Evolutionary conservation across 2,888 invertebrate species (phyloP), one percentile per base, ranked within the genome.

Genomic region (Rhamnusium bicolor): DNA sequence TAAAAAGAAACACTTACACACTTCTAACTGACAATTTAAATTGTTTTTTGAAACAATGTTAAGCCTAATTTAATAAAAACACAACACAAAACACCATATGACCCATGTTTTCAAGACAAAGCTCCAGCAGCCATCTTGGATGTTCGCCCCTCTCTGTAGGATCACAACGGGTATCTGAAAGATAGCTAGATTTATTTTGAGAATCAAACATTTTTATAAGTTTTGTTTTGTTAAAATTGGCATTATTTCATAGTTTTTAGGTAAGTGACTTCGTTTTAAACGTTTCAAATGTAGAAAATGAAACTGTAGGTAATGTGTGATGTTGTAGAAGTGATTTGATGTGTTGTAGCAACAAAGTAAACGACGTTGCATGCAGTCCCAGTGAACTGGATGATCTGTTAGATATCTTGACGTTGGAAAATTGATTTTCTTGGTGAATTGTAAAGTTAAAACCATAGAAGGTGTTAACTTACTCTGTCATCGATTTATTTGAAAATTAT

Each of bases 41-140:
- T 29, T 32, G 19, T 53, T 19, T 32, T n/a, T 29, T 53, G 18
- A 40, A 32, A 16, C 10, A 51, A 51, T 62, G 16, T 62, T 51
- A 49, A 49, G 14, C 51, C 29, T 24, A 58, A 58, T 40, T 49
- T 32, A 24, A 46, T 40, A 6, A 56, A 60, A 68, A 49, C 68
- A 58, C 65, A 51, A 56, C 40, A 65, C 19, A 51, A 19, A 71
- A 29, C 63, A 60, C 27, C 67, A 60, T 71, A 66, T 75, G 72
- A 76, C 65, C 78, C 73, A 79, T 75, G 75, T 79, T 77, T 73
- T 76, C 79, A 71, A 74, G 71, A 74, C 76, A 69, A 73, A 75
- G 78, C 79, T 56, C 72, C 75, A 80, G 80, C 85, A 82, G 85
- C 85, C 86, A 86, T 86, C 79, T 85, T 86, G 85, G 78, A 82